phyloP scores from a whole-genome alignment of 2,888 invertebrate genomes.

The Plebejus melissa region DNA sequence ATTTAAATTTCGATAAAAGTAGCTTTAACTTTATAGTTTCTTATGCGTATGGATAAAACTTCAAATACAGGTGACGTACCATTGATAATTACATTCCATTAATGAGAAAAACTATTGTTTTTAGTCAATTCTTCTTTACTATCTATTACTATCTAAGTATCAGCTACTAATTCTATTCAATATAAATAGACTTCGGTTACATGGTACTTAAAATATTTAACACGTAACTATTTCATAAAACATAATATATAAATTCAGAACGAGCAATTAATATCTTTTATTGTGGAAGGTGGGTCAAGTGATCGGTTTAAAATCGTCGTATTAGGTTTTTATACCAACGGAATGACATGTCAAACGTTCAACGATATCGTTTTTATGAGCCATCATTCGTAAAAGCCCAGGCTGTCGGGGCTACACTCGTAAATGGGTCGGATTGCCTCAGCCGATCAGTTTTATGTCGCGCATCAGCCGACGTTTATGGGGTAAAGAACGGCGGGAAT shows the following conservation, averaged over 20 bases:
- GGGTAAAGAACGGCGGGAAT: slow-evolving; percentile 22
- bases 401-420: slow-evolving; percentile 62
- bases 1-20: too few species aligned
- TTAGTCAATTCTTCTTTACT: not conserved
- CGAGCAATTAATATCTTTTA: slow-evolving; percentile 17
- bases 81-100: not conserved
- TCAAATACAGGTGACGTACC: not conserved
- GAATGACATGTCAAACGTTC: slow-evolving; percentile 67
- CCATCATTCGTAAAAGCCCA: slow-evolving; percentile 59
- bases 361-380: slow-evolving; percentile 66
- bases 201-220: slow-evolving; percentile 19
- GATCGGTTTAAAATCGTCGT: slow-evolving; percentile 38
- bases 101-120: not conserved
- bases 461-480: slow-evolving; percentile 61
- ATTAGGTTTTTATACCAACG: slow-evolving; percentile 44
- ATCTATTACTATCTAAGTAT: not conserved
- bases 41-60: too few species aligned
- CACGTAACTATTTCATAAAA: not conserved
- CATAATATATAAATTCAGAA: not conserved
- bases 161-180: not conserved
- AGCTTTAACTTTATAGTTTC: too few species aligned
- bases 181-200: not conserved
- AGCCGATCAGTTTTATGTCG: slow-evolving; percentile 64
- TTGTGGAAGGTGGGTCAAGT: slow-evolving; percentile 28
- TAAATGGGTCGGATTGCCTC: slow-evolving; percentile 63